Evolutionary conservation across 2,888 invertebrate species (phyloP).

Genomic region (Drosophila quinaria): DNA sequence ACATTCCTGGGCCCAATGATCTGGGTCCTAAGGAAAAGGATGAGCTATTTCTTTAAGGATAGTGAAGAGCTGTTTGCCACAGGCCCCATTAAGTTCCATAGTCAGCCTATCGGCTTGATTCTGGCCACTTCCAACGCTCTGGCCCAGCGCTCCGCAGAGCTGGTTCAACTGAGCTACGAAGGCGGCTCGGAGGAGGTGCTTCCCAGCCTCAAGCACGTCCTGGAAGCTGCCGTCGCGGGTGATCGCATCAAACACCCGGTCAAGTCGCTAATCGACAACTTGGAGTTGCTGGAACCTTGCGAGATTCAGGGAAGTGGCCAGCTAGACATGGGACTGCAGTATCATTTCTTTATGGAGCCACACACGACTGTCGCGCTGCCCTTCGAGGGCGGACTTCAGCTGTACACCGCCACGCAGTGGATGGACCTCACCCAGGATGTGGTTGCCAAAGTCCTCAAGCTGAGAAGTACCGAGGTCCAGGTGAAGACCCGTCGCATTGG

Average conservation of each 20-base stretch:
- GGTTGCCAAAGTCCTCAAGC: constrained; percentile 87
- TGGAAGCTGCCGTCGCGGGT: constrained; percentile 79
- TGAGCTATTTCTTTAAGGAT: constrained; percentile 61
- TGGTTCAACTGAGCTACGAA: constrained; percentile 87
- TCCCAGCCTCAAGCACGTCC: constrained; percentile 86
- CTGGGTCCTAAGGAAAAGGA: constrained; percentile 87
- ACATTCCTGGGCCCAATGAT: constrained; percentile 87
- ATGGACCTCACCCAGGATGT: constrained; percentile 88
- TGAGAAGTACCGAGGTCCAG: constrained; percentile 89
- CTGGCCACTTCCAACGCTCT: constrained; percentile 88
- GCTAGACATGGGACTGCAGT: constrained; percentile 88
- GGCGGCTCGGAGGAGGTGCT: constrained; percentile 78
- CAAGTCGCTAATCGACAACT: constrained; percentile 65
- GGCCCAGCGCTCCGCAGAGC: constrained; percentile 88
- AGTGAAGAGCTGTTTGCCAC: constrained; percentile 84
- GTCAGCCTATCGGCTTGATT: constrained; percentile 91
- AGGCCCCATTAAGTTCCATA: constrained; percentile 87
- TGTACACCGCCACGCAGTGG: constrained; percentile 89
- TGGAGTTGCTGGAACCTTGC: constrained; percentile 55
- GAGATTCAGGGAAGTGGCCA: constrained; percentile 85
- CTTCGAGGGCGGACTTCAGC: constrained; percentile 90
- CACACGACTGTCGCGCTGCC: constrained; percentile 89
- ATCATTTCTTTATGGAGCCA: constrained; percentile 92
- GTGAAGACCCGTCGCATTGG: constrained; percentile 91
- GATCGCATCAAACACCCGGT: constrained; percentile 73